Evolutionary conservation across 23 tunicate species (phyloP).

Genomic region (Phallusia fumigata): DNA sequence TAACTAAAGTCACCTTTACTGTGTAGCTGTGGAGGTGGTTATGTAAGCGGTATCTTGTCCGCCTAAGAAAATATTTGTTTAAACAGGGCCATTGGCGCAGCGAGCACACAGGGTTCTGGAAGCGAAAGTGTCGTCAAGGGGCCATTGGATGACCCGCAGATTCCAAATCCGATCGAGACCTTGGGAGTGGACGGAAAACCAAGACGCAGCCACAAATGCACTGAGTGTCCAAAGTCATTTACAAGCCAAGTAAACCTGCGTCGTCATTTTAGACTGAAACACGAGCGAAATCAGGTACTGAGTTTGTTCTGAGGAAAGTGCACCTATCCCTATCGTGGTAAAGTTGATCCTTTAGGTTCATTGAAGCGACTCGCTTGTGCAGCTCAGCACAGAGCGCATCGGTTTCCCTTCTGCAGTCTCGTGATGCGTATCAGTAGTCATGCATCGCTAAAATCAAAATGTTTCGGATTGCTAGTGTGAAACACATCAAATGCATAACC

Average conservation of each 20-base stretch:
- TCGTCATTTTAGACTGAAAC: constrained; percentile 69
- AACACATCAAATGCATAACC: too few species aligned
- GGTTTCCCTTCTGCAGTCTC: too few species aligned
- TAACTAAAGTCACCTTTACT: too few species aligned
- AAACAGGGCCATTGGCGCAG: background rate
- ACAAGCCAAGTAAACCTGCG: constrained; percentile 65
- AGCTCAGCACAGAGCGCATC: too few species aligned
- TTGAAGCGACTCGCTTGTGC: too few species aligned
- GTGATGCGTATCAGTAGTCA: too few species aligned
- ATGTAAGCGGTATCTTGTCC: too few species aligned
- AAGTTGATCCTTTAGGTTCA: too few species aligned
- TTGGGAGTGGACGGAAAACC: constrained; percentile 25
- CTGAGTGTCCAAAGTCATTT: constrained; percentile 68
- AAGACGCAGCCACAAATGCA: constrained; percentile 36
- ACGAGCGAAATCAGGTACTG: constrained; percentile 67
- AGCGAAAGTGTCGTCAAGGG: background rate
- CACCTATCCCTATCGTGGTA: too few species aligned
- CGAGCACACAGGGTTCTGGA: background rate
- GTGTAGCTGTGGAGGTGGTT: too few species aligned
- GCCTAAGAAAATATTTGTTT: background rate
- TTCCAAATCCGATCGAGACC: background rate
- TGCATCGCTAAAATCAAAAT: too few species aligned
- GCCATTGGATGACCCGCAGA: background rate
- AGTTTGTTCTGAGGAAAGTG: background rate
- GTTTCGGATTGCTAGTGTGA: too few species aligned